phyloP scores from a whole-genome alignment of 2,797 vertebrate species.

The Psittacula echo region DNA sequence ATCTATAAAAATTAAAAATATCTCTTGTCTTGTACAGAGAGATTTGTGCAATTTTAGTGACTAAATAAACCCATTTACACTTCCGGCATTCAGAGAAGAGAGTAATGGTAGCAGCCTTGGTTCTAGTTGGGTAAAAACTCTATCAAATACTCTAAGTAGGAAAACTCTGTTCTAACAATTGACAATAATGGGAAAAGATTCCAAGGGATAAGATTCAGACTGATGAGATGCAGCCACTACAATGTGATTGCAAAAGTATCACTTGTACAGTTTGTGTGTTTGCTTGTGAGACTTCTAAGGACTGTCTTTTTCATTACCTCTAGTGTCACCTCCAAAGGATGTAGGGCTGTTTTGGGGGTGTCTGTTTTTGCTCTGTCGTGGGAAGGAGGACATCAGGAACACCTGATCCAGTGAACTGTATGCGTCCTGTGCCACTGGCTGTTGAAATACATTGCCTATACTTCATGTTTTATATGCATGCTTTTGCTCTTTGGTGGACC shows the following conservation, averaged over 20 bases:
- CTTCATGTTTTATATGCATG: background rate
- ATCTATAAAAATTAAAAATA: background rate
- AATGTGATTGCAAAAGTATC: background rate
- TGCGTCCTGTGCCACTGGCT: background rate
- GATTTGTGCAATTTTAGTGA: background rate
- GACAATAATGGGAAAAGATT: background rate
- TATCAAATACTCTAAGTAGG: background rate
- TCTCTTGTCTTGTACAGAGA: background rate
- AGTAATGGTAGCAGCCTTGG: background rate
- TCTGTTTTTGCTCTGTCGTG: background rate
- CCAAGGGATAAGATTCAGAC: too few species aligned
- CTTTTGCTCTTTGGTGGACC: background rate
- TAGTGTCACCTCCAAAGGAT: background rate
- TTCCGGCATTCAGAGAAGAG: background rate
- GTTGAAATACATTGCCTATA: background rate
- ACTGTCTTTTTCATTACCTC: background rate
- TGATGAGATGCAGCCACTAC: background rate
- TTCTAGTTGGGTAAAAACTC: background rate
- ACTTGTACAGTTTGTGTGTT: background rate
- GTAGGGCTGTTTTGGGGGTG: background rate
- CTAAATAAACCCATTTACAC: background rate
- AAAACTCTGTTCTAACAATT: background rate
- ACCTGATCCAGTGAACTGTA: background rate
- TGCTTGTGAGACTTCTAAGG: background rate
- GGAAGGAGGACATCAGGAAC: background rate